phyloP scores from a whole-genome alignment of 2,797 vertebrate genomes.

The Lemur catta region DNA sequence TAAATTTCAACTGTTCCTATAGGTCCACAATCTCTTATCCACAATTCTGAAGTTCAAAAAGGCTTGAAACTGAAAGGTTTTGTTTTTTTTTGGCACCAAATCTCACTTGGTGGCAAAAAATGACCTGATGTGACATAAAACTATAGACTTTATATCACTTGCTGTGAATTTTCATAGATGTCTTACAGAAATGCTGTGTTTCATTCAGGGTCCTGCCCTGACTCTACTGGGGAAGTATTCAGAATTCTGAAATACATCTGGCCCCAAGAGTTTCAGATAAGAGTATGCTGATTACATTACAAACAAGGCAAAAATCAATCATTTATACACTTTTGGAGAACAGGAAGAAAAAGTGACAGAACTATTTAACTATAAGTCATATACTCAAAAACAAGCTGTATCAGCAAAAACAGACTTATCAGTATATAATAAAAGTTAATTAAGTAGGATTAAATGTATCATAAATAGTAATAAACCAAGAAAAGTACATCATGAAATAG shows the following conservation, averaged over 20 bases:
- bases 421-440: slow-evolving; percentile 23
- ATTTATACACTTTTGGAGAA: background rate
- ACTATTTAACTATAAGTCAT: slow-evolving; percentile 5
- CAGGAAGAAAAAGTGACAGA: slow-evolving; percentile 34
- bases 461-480: background rate
- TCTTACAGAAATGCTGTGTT: slow-evolving; percentile 36
- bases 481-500: background rate
- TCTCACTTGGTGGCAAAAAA: background rate
- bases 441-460: slow-evolving; percentile 12
- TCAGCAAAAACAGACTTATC: slow-evolving; percentile 21
- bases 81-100: background rate
- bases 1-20: background rate
- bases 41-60: background rate
- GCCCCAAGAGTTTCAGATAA: background rate
- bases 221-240: background rate
- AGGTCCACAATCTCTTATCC: background rate
- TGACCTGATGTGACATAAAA: background rate
- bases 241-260: slow-evolving; percentile 40
- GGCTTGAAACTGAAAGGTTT: background rate
- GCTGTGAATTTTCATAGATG: background rate
- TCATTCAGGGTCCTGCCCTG: background rate
- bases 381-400: slow-evolving; percentile 43
- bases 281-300: background rate
- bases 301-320: slow-evolving; percentile 28
- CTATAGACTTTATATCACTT: background rate